Conservation (phyloP, 2,113 vertebrate genomes). For the Silurus asotus region DNA sequence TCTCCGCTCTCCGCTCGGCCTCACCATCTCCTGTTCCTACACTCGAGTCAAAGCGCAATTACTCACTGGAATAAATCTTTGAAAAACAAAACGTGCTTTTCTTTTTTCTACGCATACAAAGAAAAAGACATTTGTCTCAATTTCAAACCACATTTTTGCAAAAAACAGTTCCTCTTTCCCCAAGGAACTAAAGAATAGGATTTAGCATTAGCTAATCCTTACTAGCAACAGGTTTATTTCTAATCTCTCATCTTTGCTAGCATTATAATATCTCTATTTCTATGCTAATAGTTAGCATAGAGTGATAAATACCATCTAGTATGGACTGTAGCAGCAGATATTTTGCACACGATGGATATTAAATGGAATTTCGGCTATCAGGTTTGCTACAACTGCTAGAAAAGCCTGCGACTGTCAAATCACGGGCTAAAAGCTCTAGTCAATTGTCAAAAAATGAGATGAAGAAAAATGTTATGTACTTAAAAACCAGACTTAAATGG, state of each 20-base stretch:
- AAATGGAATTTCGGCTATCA: neutral
- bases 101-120: too few relatives aligned
- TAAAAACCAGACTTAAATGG: neutral
- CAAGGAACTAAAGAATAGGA: too few relatives aligned
- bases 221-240: neutral
- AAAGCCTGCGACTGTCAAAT: too few relatives aligned
- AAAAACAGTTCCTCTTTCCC: neutral
- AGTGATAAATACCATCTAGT: neutral
- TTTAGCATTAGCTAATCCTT: neutral
- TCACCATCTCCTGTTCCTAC: conserved; percentile 12
- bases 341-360: neutral
- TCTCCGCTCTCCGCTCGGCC: conserved; percentile 15
- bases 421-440: neutral
- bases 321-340: neutral
- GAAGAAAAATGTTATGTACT: neutral
- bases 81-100: neutral
- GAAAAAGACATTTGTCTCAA: neutral
- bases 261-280: neutral
- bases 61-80: neutral
- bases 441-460: neutral
- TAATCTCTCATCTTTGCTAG: neutral
- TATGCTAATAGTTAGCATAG: neutral
- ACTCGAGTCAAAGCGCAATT: neutral
- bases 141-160: neutral
- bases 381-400: too few relatives aligned